Evolutionary conservation across 2,797 vertebrate genomes (phyloP), one percentile per base, ranked within the genome.

Genomic region (Enteromius paludinosus): DNA sequence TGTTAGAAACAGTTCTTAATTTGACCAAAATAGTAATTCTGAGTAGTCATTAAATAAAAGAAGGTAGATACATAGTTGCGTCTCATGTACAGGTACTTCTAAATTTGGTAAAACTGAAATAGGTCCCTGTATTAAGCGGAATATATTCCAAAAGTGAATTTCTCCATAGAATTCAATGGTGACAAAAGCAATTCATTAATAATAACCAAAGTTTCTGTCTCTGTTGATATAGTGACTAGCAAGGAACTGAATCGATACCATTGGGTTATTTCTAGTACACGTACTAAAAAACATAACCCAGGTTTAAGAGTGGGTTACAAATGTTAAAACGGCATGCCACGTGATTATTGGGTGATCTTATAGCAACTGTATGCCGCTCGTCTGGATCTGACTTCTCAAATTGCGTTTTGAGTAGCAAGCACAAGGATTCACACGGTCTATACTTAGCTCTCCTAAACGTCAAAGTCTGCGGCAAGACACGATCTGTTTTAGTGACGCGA

Each of bases 341-440:
- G 23, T 49, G 59, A 54, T 35, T 33, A 47, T 47, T 38, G 5
- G 17, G 4, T 8, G 47, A 41, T 30, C 8, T 17, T 59, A 17
- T 10, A 59, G 43, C 38, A 82, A 20, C 68, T 61, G 30, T 38
- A 30, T 69, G 66, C 35, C 59, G 20, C 74, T 59, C n/a, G 17
- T n/a, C 43, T n/a, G n/a, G 33, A 72, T 91, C 80, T 88, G 30
- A 87, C 87, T 35, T 90, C 92, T 94, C 93, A 86, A 84, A 87
- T 95, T 94, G 89, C 91, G 80, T 70, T 68, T 85, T 78, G 86
- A 83, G 87, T 83, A 83, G 86, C 87, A 56, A 82, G 83, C 91
- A 89, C 73, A 87, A 83, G 84, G 88, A 90, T 92, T 94, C 91
- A 89, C 92, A 90, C 81, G 14, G 85, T 91, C 94, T 95, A 95